Evolutionary conservation across 2,113 vertebrate species (phyloP).

Genomic region (Nanorana parkeri): DNA sequence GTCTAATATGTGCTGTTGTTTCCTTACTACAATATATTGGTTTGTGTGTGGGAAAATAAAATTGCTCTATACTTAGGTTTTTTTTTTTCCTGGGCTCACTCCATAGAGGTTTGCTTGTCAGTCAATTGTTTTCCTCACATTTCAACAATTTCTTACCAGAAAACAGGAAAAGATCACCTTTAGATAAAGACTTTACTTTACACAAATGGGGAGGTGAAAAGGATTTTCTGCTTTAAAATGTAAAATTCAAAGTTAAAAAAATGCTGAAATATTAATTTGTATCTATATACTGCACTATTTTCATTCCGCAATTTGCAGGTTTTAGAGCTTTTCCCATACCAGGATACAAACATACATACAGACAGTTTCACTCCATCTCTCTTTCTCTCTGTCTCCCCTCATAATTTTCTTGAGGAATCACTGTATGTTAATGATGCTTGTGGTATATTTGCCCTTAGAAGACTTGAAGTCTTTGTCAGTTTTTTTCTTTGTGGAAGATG

Average conservation of each 20-base stretch:
- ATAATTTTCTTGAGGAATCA: background rate
- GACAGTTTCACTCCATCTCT: background rate
- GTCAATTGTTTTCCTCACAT: conserved; percentile 18
- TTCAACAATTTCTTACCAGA: conserved; percentile 8
- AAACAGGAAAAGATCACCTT: conserved; percentile 3
- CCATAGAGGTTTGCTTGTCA: conserved; percentile 3
- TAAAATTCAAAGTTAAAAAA: conserved; percentile 5
- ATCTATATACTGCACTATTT: background rate
- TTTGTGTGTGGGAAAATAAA: background rate
- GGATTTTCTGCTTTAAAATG: conserved; percentile 10
- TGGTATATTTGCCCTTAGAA: too few relatives aligned
- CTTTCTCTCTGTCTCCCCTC: background rate
- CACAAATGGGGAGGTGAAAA: background rate
- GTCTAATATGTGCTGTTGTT: conserved; percentile 10
- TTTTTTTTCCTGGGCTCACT: conserved; percentile 8
- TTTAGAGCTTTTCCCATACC: background rate
- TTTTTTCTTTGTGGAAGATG: too few relatives aligned
- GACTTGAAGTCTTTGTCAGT: too few relatives aligned
- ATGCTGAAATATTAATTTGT: conserved; percentile 22
- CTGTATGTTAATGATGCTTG: too few relatives aligned
- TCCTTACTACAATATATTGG: conserved; percentile 25
- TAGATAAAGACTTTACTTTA: background rate
- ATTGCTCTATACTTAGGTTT: background rate
- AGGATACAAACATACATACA: background rate
- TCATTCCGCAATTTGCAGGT: too few relatives aligned